These are phyloP conservation scores for Euphydryas editha DNA, from an alignment of 2,888 invertebrate genomes.

Conservation along the genomic window DNA sequence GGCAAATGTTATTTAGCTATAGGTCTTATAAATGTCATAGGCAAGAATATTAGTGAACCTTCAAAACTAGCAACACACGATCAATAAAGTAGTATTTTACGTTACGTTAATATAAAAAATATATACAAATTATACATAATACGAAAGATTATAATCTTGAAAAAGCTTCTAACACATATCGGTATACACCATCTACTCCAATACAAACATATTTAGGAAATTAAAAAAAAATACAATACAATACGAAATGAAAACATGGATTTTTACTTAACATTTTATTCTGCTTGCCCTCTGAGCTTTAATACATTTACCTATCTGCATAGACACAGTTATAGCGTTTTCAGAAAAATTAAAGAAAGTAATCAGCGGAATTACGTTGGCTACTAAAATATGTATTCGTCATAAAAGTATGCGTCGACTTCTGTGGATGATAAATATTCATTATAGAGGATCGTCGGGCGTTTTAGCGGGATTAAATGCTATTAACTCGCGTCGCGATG, in stretches of 20 bases:
- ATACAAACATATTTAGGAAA: conserved; percentile 13
- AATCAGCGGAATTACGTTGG: conserved; percentile 80
- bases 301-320: conserved; percentile 67
- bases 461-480: conserved; percentile 82
- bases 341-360: conserved; percentile 81
- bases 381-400: conserved; percentile 83
- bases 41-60: neutral
- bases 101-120: neutral
- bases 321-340: conserved; percentile 57
- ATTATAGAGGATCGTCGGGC: conserved; percentile 79
- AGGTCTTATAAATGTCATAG: neutral
- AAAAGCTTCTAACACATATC: conserved; percentile 9
- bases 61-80: neutral
- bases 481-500: conserved; percentile 69
- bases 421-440: conserved; percentile 81
- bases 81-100: too few species aligned
- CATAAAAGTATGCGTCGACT: conserved; percentile 80
- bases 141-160: conserved; percentile 6
- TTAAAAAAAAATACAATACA: conserved; percentile 29
- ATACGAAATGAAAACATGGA: conserved; percentile 44
- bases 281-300: conserved; percentile 70
- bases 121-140: neutral
- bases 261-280: conserved; percentile 61
- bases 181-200: conserved; percentile 5
- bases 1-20: too few species aligned